Percentiles rank a stretch among this genome's conserved stretches.
phyloP scores from a whole-genome alignment of 2,888 invertebrate genomes.

The Brachynemurus nebulosus region DNA sequence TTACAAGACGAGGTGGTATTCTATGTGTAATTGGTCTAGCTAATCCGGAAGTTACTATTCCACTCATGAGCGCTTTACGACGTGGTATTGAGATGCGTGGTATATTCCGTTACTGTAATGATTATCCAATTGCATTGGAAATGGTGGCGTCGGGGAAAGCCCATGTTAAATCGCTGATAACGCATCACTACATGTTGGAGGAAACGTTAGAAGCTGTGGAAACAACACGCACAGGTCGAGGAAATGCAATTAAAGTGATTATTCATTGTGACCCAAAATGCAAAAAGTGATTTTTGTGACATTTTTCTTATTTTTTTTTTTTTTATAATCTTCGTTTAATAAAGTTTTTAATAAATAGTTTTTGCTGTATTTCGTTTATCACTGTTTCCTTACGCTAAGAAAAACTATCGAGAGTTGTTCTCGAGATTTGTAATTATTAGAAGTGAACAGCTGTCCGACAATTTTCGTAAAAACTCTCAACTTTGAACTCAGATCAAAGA shows the following conservation, averaged over 20 bases:
- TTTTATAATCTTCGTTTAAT: too few relatives aligned
- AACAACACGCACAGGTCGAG: slow-evolving; percentile 55
- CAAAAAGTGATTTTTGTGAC: too few relatives aligned
- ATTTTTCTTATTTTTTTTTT: too few relatives aligned
- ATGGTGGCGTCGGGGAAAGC: slow-evolving; percentile 64
- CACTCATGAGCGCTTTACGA: slow-evolving; percentile 64
- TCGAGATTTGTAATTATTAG: too few relatives aligned
- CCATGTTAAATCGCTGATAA: slow-evolving; percentile 68
- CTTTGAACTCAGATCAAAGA: too few relatives aligned
- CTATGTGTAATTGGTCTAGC: slow-evolving; percentile 84
- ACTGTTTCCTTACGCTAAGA: too few relatives aligned
- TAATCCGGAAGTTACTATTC: slow-evolving; percentile 59
- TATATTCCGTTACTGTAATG: slow-evolving; percentile 85
- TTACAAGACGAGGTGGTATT: slow-evolving; percentile 73
- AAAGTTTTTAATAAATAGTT: too few relatives aligned
- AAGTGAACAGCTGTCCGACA: too few relatives aligned
- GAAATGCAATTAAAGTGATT: slow-evolving; percentile 75
- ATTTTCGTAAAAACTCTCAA: too few relatives aligned
- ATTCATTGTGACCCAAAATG: too few relatives aligned
- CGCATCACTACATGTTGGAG: slow-evolving; percentile 69
- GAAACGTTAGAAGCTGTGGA: slow-evolving; percentile 74
- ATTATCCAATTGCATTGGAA: slow-evolving; percentile 40
- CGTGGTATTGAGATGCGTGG: slow-evolving; percentile 88
- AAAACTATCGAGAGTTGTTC: too few relatives aligned
- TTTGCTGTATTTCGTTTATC: too few relatives aligned